phyloP scores from a whole-genome alignment of 1,140 invertebrate genomes.

The Palaemon carinicauda region DNA sequence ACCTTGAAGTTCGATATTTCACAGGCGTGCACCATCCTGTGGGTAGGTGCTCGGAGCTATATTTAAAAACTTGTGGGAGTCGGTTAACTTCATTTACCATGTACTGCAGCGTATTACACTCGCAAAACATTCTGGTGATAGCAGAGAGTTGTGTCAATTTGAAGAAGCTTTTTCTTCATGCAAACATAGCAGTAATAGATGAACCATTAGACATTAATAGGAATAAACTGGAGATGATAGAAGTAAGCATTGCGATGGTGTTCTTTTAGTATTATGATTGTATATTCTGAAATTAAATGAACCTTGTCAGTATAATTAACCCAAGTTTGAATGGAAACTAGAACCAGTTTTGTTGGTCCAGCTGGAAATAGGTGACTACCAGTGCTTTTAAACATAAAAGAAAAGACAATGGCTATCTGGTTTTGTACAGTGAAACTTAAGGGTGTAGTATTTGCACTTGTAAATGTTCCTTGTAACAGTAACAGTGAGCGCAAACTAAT shows the following conservation, averaged over 20 bases:
- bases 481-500: too few species aligned
- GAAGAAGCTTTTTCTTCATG: conserved; percentile 26
- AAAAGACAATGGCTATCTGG: too few species aligned
- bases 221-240: conserved; percentile 3
- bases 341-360: too few species aligned
- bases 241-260: not conserved
- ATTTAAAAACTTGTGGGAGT: conserved; percentile 3
- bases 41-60: not conserved
- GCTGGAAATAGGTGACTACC: too few species aligned
- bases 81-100: conserved; percentile 30
- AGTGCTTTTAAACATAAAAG: too few species aligned
- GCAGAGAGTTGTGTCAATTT: conserved; percentile 34
- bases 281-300: not conserved
- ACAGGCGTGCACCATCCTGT: conserved; percentile 45
- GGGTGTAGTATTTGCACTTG: too few species aligned
- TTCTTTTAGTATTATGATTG: not conserved
- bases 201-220: not conserved
- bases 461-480: too few species aligned
- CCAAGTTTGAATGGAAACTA: too few species aligned
- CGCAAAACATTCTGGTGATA: conserved; percentile 19
- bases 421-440: too few species aligned
- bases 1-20: conserved; percentile 36
- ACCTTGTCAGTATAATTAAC: too few species aligned
- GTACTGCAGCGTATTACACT: conserved; percentile 6
- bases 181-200: conserved; percentile 30